A percentile compares a stretch with the other conserved stretches of the same genome.
Evolutionary conservation across 2,888 invertebrate species (phyloP).

Genomic region (Euphydryas editha): DNA sequence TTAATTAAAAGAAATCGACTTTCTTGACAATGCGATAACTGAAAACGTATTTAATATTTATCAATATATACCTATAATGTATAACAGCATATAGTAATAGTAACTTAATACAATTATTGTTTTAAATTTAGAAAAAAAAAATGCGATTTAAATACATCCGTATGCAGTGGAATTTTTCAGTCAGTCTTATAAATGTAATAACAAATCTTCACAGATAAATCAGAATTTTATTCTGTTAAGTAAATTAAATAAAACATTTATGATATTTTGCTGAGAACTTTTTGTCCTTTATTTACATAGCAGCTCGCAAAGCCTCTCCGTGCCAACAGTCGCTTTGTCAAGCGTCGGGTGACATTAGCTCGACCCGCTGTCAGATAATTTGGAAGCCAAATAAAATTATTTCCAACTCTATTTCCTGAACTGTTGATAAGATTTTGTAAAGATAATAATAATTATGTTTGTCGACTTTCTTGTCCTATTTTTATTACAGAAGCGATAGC

Average conservation of each 20-base stretch:
- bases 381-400: constrained; percentile 74
- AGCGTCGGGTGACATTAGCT: constrained; percentile 77
- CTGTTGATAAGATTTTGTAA: constrained; percentile 13
- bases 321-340: constrained; percentile 81
- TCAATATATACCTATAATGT: too few species aligned
- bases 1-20: background rate
- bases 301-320: constrained; percentile 76
- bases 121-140: background rate
- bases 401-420: constrained; percentile 50
- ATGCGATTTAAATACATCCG: background rate
- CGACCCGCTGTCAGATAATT: constrained; percentile 76
- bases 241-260: constrained; percentile 66
- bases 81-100: background rate
- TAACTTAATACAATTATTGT: background rate
- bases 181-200: background rate
- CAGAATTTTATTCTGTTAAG: constrained; percentile 8
- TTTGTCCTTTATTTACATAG: constrained; percentile 74
- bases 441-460: constrained; percentile 6
- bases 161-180: background rate
- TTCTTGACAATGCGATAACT: background rate
- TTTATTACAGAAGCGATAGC: background rate
- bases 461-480: background rate
- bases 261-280: constrained; percentile 67
- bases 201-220: background rate
- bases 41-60: too few species aligned